phyloP scores from a whole-genome alignment of 2,113 vertebrate genomes.

The Puntigrus tetrazona region DNA sequence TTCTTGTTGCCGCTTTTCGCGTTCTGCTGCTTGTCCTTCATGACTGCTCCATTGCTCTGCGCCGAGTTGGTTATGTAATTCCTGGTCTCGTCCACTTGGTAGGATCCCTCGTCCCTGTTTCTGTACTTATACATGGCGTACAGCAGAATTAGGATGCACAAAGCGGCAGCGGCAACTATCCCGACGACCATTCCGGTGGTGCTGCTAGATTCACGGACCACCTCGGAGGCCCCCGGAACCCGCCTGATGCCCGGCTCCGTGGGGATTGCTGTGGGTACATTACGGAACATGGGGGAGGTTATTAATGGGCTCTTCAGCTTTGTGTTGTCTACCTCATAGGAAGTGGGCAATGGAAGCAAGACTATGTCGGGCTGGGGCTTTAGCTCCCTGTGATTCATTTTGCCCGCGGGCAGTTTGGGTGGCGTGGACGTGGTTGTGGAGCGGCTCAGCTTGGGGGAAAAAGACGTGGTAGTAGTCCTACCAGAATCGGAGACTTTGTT shows the following conservation, averaged over 20 bases:
- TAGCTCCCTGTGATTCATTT: conserved; percentile 97
- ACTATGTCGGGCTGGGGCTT: conserved; percentile 97
- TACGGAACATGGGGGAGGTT: conserved; percentile 99
- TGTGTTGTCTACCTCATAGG: conserved; percentile 99
- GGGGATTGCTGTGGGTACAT: conserved; percentile 99
- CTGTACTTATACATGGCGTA: conserved; percentile 99
- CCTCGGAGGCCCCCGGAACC: conserved; percentile 98
- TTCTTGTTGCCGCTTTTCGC: conserved; percentile 96
- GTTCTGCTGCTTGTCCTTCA: conserved; percentile 97
- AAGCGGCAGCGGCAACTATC: conserved; percentile 98
- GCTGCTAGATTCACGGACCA: conserved; percentile 99
- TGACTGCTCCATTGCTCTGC: conserved; percentile 95
- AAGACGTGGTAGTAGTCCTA: conserved; percentile 93
- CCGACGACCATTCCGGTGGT: conserved; percentile 99
- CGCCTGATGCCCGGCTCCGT: conserved; percentile 98
- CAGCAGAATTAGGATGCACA: conserved; percentile 99
- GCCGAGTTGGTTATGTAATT: conserved; percentile 99
- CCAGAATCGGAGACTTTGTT: conserved; percentile 96
- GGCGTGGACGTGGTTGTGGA: conserved; percentile 95
- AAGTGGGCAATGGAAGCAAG: conserved; percentile 99
- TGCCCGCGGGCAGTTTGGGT: conserved; percentile 94
- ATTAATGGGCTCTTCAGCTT: conserved; percentile 98
- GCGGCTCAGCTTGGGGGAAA: conserved; percentile 97
- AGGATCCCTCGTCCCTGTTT: conserved; percentile 99
- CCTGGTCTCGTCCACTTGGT: conserved; percentile 98